Evolutionary conservation across 2,888 invertebrate genomes (phyloP).

Genomic region (Conus canariensis): DNA sequence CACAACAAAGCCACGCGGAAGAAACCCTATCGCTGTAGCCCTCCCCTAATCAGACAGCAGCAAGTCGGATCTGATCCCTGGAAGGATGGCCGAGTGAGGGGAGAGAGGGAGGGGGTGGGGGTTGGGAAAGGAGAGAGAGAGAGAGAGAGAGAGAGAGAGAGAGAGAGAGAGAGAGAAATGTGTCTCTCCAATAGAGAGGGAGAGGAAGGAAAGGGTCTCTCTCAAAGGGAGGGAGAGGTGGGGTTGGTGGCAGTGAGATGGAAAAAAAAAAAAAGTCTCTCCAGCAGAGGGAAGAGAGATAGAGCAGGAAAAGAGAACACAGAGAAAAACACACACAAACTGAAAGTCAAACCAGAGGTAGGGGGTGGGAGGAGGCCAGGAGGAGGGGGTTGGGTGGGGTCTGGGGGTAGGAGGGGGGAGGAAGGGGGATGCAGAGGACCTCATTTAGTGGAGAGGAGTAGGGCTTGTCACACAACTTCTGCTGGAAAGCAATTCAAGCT

Average conservation of each 20-base stretch:
- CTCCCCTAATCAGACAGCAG: neutral
- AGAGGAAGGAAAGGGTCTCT: neutral
- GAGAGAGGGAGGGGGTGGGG: neutral
- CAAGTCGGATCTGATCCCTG: neutral
- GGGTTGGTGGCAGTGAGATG: neutral
- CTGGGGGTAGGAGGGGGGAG: neutral
- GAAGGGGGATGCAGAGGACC: neutral
- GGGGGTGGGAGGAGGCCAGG: neutral
- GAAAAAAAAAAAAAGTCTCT: neutral
- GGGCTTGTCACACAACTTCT: slow-evolving; percentile 13
- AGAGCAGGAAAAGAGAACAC: neutral
- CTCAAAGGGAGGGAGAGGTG: neutral
- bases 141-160: neutral
- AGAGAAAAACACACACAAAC: neutral
- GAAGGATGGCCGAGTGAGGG: neutral
- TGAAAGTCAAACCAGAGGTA: neutral
- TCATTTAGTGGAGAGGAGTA: neutral
- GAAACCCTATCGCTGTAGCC: neutral
- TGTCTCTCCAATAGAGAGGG: neutral
- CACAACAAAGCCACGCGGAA: neutral
- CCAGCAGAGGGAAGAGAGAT: neutral
- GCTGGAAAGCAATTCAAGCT: neutral
- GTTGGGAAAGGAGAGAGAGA: neutral
- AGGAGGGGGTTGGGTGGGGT: neutral
- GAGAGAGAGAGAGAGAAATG: neutral